Percentiles rank a stretch among this genome's conserved stretches.
Evolutionary conservation across 1,140 invertebrate genomes (phyloP).

Genomic region (Aphaenogaster rudis): DNA sequence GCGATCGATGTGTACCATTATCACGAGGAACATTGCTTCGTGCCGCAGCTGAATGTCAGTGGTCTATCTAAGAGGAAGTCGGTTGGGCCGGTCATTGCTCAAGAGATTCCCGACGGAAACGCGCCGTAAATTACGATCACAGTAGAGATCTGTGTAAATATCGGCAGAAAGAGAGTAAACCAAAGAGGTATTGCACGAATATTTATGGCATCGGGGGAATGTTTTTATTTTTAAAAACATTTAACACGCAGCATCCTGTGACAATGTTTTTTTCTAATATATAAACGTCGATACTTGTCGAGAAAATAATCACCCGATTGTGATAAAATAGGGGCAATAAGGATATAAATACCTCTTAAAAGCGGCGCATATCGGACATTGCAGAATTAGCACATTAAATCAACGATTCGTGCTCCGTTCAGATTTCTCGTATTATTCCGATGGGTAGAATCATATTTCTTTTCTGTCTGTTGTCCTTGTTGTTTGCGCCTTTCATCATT

Average conservation of each 20-base stretch:
- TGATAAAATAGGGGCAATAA: constrained; percentile 46
- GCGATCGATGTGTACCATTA: constrained; percentile 61
- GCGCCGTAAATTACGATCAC: constrained; percentile 31
- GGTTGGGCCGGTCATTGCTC: constrained; percentile 39
- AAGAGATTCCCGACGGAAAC: constrained; percentile 37
- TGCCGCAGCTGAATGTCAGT: constrained; percentile 55
- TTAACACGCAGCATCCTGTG: neutral
- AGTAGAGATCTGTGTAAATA: constrained; percentile 9
- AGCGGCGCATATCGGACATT: constrained; percentile 14
- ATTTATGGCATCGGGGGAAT: neutral
- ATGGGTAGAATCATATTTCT: too few relatives aligned
- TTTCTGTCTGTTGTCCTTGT: neutral
- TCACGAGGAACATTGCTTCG: constrained; percentile 45
- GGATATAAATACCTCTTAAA: constrained; percentile 30
- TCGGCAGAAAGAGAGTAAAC: neutral
- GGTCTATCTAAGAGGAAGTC: constrained; percentile 40
- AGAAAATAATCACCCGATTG: constrained; percentile 50
- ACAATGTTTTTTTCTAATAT: constrained; percentile 4
- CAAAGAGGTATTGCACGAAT: neutral
- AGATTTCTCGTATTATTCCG: neutral
- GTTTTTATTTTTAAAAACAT: neutral
- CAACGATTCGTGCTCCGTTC: constrained; percentile 18
- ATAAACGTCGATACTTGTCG: neutral
- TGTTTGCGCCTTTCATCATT: neutral
- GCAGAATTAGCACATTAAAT: constrained; percentile 49